A percentile compares a stretch with the other conserved stretches of the same genome.
These are phyloP conservation scores for Mimas tiliae DNA, from an alignment of 2,888 invertebrate genomes.

Conservation along the genomic window DNA sequence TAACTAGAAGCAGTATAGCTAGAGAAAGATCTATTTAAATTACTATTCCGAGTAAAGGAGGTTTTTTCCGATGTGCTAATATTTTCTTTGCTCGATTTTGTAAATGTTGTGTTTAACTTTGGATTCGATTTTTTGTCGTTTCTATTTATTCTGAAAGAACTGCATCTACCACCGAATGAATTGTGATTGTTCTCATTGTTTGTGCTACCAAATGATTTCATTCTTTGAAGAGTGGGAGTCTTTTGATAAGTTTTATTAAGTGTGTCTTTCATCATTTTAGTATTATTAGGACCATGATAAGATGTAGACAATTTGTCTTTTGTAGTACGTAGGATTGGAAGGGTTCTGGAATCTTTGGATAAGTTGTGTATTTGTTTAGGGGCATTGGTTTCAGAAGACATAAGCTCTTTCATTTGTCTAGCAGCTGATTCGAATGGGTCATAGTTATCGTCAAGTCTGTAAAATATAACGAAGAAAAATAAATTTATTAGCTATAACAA, in stretches of 20 bases:
- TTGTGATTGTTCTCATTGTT: constrained; percentile 67
- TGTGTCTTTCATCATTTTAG: constrained; percentile 80
- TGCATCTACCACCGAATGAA: constrained; percentile 73
- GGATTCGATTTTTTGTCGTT: constrained; percentile 76
- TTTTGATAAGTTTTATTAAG: constrained; percentile 82
- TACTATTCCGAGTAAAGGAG: constrained; percentile 70
- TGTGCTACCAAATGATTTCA: constrained; percentile 79
- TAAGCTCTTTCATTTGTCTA: constrained; percentile 92
- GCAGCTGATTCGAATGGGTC: constrained; percentile 92
- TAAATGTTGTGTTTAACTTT: constrained; percentile 77
- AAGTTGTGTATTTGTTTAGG: constrained; percentile 72
- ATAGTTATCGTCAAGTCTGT: constrained; percentile 85
- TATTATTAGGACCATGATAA: constrained; percentile 64
- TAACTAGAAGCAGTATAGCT: constrained; percentile 74
- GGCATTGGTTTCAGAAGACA: constrained; percentile 87
- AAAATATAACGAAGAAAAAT: constrained; percentile 47
- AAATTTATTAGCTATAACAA: neutral
- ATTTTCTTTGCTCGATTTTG: constrained; percentile 80
- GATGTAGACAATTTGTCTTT: constrained; percentile 68
- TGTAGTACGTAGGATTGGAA: constrained; percentile 69
- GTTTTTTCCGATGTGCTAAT: constrained; percentile 68
- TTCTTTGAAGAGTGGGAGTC: constrained; percentile 77
- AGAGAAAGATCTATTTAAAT: constrained; percentile 75
- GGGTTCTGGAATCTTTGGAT: constrained; percentile 75
- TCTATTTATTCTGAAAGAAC: constrained; percentile 76